Evolutionary conservation across 2,797 vertebrate species (phyloP).

Genomic region (Tokudaia muenninki): DNA sequence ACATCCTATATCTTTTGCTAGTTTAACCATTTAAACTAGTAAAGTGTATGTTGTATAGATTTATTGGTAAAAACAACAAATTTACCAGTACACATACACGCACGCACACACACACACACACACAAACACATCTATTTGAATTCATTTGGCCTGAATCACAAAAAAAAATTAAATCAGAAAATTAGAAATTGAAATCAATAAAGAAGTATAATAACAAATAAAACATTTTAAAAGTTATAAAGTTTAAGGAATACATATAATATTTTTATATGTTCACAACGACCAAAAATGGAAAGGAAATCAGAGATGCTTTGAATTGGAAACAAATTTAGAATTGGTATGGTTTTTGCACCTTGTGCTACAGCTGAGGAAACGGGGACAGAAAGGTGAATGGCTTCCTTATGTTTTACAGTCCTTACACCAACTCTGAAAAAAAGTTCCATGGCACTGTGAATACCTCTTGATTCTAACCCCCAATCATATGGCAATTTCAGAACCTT

Average conservation of each 20-base stretch:
- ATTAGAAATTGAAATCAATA: conserved; percentile 42
- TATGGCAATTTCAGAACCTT: conserved; percentile 64
- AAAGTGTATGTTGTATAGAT: not conserved
- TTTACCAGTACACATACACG: not conserved
- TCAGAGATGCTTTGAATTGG: conserved; percentile 23
- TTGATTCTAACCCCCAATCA: conserved; percentile 47
- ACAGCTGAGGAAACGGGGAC: conserved; percentile 34
- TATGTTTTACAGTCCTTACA: conserved; percentile 46
- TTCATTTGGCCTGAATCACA: conserved; percentile 25
- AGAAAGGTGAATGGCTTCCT: conserved; percentile 43
- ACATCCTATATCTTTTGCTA: not conserved
- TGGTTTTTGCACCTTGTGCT: not conserved
- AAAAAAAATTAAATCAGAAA: conserved; percentile 35
- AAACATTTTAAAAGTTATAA: conserved; percentile 36
- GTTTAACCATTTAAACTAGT: conserved; percentile 45
- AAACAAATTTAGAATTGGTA: conserved; percentile 23
- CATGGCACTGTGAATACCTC: conserved; percentile 17
- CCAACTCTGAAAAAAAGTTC: conserved; percentile 25
- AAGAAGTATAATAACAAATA: conserved; percentile 39
- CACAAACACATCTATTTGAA: not conserved
- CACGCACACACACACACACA: not conserved
- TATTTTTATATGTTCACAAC: conserved; percentile 45
- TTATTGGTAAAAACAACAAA: conserved; percentile 53
- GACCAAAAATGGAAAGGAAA: conserved; percentile 22
- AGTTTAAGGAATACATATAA: conserved; percentile 14